Base-by-base conservation (phyloP, 1,140 invertebrate species). In the Pinna nobilis region DNA sequence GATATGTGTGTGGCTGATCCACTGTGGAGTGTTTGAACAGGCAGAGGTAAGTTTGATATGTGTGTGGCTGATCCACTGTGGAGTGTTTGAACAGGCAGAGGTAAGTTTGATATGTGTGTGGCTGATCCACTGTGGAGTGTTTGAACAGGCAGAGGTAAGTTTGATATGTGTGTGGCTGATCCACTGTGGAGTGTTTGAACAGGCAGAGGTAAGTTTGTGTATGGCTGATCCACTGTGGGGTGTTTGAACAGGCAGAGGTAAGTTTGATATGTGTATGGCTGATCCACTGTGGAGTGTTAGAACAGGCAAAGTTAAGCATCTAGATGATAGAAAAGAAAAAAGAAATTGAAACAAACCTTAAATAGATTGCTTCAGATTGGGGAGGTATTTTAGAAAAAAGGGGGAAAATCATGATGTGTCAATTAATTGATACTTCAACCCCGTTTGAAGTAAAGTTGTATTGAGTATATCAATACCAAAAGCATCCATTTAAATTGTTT, bases 101-200 rank as follows among this genome's bases (percentile, higher is more conserved):
- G 86, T 88, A 74, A 47, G 37, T 35, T 44, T 84, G 88, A 28
- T 63, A 37, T 92, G 91, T 82, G 87, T 89, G 6, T 91, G 90
- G 88, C 85, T 92, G 1, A 85, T 92, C 9, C 90, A 91, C 78
- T 88, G 87, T 69, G 90, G 89, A 5, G 37, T 90, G 7, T 91
- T 91, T 85, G 87, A 88, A 32, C 86, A 87, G 67, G 90, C 91
- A 20, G 80, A 83, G 74, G 86, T 88, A 74, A 47, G 37, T 35
- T 11, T 92, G 88, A 90, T 92, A 35, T 91, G 91, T 81, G 87
- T 89, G 6, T 91, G 90, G 88, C 84, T 92, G 1, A 84, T 92
- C 9, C 90, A 91, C 78, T 88, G 86, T 66, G 89, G 89, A 6
- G 41, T 90, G 13, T 91, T 91, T 84, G 87, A 87, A 39, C 86